Evolutionary conservation across 2,797 vertebrate genomes (phyloP), one percentile per base, ranked within the genome.

Genomic region (Mareca strepera): DNA sequence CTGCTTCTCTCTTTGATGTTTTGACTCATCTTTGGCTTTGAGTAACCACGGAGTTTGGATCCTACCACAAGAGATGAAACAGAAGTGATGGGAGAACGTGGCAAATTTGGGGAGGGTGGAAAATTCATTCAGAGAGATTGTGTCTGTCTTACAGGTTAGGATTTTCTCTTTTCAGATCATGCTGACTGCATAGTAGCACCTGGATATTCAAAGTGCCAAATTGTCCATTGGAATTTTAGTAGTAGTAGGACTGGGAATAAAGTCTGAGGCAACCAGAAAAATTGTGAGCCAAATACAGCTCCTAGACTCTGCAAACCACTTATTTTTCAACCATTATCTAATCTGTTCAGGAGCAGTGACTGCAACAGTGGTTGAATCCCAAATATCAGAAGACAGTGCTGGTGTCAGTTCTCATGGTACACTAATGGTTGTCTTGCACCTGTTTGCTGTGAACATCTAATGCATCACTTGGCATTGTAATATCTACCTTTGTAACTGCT

Each of bases 401-500:
- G 5, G 11, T 41, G 69, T 8, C 63, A 55, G 35, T 91, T 92
- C 53, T 85, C 7, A 2, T 48, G 35, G 9, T 80, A 33, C 37
- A 55, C 78, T 67, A 35, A 25, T n/a, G 68, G 7, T 15, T 58
- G 7, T 7, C 23, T 82, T 62, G 17, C 55, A 59, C 12, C 37
- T 44, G 46, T 59, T 44, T 73, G 23, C 56, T 60, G 5, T 0
- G 0, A 55, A 52, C 18, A 28, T 11, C 23, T 55, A n/a, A 52
- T 52, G 26, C 22, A 76, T 92, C 56, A 8, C 73, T 85, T 83
- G 80, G 6, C 46, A 7, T 67, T 69, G 39, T 48, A 17, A 14
- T 84, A 26, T 33, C 55, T 20, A 44, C 18, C n/a, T 74, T 29
- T 43, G 7, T 88, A 83, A 60, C 73, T 39, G 43, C 31, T 80